Evolutionary conservation across 2,797 vertebrate genomes (phyloP), one percentile per base, ranked within the genome.

Genomic region (Chelonia mydas): DNA sequence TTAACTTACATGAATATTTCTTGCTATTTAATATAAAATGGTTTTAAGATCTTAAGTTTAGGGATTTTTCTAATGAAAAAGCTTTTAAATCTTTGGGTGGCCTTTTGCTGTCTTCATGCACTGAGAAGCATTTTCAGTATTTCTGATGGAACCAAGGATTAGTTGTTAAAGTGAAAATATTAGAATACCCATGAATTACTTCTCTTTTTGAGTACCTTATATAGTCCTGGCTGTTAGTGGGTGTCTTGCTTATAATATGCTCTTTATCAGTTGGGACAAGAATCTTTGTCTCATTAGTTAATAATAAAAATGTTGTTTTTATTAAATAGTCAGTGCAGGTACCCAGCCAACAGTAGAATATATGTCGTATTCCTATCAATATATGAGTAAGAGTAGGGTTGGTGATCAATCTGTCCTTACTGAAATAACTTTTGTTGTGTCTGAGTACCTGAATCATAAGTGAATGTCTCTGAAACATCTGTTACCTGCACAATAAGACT

Each of bases 221-320:
- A 51, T 79, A 33, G 77, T 80, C 80, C 84, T 83, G 83, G 53
- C 37, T n/a, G 7, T 68, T 65, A 84, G 33, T 80, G 6, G 27
- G 41, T 81, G 47, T 72, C 37, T 89, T 57, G 13, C 7, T 90
- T 50, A 1, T 54, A 8, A 61, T 54, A 53, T 1, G 74, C 25
- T 78, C 65, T 84, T 86, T 86, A 33, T 11, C 33, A 16, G 23
- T 55, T 19, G 15, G 23, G 31, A 50, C 0, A 5, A 13, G 37
- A 90, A 78, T 90, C 37, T 88, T 91, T 86, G 50, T 92, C 12
- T 17, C 59, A 0, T 86, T 61, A 79, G 61, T 90, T 81, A 77
- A 11, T 83, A 87, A 27, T 87, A 84, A 92, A 93, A 92, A 78
- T 78, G 25, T 31, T 91, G 9, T 23, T 93, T 90, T 49, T 72